Conservation (phyloP, 2,888 invertebrate genomes). For the Chesias legatella region DNA sequence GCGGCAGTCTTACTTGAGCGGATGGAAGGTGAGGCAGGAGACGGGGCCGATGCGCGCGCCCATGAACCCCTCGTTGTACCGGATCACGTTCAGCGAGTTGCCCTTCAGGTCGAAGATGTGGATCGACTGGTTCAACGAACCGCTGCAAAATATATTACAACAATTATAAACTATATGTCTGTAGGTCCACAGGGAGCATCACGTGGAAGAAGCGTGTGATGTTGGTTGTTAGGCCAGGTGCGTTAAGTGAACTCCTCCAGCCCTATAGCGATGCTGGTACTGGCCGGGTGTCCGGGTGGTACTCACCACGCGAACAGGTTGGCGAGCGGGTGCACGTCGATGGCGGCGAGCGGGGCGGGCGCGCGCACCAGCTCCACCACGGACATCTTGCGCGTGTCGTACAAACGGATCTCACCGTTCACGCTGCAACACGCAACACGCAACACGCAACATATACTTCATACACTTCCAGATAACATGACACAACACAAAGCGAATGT, state of each 20-base stretch:
- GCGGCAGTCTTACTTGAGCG: constrained; percentile 74
- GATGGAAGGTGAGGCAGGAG: constrained; percentile 94
- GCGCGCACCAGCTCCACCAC: constrained; percentile 83
- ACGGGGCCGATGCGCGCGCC: constrained; percentile 92
- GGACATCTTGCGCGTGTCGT: constrained; percentile 83
- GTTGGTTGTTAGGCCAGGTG: too few relatives aligned
- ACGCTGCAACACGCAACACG: constrained; percentile 63
- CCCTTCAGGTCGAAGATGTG: constrained; percentile 88
- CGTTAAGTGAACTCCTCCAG: too few relatives aligned
- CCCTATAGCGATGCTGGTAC: too few relatives aligned
- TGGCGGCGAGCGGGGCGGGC: constrained; percentile 88
- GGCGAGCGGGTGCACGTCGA: constrained; percentile 90
- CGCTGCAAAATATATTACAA: constrained; percentile 73
- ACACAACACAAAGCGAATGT: too few relatives aligned
- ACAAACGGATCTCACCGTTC: constrained; percentile 87
- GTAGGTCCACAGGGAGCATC: too few relatives aligned
- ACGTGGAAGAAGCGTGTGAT: too few relatives aligned
- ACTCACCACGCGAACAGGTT: constrained; percentile 90
- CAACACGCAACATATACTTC: too few relatives aligned
- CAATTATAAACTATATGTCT: too few relatives aligned
- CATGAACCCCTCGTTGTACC: constrained; percentile 93
- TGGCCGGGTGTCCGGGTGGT: not conserved
- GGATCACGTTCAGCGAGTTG: constrained; percentile 86
- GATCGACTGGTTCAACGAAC: constrained; percentile 88
- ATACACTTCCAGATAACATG: too few relatives aligned